A percentile compares a stretch with the other conserved stretches of the same genome.
Evolutionary conservation across 2,888 invertebrate genomes (phyloP).

Genomic region (Drosophila paracracens): DNA sequence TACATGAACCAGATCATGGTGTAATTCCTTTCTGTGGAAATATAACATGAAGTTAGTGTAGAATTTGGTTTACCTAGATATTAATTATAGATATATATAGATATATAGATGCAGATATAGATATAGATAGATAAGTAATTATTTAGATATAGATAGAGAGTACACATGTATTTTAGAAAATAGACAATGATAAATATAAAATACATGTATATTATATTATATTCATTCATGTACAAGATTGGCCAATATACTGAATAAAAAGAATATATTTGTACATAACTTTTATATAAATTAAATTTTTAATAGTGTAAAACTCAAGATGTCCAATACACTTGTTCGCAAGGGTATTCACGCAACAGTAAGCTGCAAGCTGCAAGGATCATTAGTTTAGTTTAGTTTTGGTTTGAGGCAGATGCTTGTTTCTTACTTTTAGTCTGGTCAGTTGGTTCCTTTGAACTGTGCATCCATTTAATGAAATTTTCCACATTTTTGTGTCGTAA

Average conservation of each 20-base stretch:
- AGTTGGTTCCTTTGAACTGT: constrained; percentile 37
- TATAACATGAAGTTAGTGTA: neutral
- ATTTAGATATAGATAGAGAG: neutral
- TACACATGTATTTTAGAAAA: neutral
- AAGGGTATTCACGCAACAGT: constrained; percentile 15
- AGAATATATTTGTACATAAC: neutral
- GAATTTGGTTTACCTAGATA: neutral
- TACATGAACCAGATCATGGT: too few species aligned
- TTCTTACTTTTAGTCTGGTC: neutral
- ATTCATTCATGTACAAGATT: neutral
- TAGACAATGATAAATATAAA: too few species aligned
- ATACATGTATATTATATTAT: too few species aligned
- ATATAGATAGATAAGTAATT: neutral
- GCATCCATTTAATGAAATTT: constrained; percentile 73
- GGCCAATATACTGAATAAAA: neutral
- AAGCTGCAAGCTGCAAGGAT: neutral
- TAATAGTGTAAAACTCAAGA: too few species aligned
- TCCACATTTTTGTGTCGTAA: constrained; percentile 72
- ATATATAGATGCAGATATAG: neutral
- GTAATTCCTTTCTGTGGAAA: neutral
- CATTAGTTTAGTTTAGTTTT: constrained; percentile 19
- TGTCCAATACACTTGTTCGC: neutral
- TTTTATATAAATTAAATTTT: neutral
- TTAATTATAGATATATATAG: too few species aligned
- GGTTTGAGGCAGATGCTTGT: neutral